Evolutionary conservation across 2,113 vertebrate species (phyloP), one percentile per base, ranked within the genome.

Genomic region (Jaculus jaculus): DNA sequence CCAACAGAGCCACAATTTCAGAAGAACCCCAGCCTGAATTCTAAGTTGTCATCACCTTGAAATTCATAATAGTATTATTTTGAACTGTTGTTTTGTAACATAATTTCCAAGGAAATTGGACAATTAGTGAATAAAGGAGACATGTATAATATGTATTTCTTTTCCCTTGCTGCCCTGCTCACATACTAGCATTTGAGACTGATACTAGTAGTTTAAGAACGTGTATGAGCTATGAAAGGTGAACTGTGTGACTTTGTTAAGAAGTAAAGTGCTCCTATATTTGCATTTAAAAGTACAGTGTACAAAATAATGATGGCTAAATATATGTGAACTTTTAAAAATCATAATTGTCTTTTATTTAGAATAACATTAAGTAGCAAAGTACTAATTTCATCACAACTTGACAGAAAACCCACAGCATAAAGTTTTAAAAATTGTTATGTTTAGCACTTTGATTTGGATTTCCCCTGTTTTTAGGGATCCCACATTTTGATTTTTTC

Each of bases 301-400:
- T 7, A 54, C 23, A 61, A 58, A 34, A 7, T 95, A 82, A 90
- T 63, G 32, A 87, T 63, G 15, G 20, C 69, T 69, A 81, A 89
- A 79, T 90, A 17, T 20, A 69, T 61, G 73, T 66, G 68, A 60
- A 39, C 78, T 71, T 87, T 78, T 73, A 47, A 85, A 85, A 77
- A n/a, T 66, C 77, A 75, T 88, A 81, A 84, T 93, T 91, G 85
- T 90, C 34, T n/a, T 68, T 92, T 90, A 85, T 30, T 91, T 84
- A 63, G 60, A 75, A 75, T 89, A 58, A 79, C 20, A 80, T 54
- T 68, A 75, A 94, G 26, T 71, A 69, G 54, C 17, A 66, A 92
- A 84, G 83, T 89, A 26, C 42, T 79, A 81, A 93, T 12, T 81
- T 6, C 37, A 30, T 42, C 58, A 54, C 6, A 90, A 21, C 13